Percentiles rank a stretch among this genome's conserved stretches.
These are phyloP conservation scores for Elymnias hypermnestra DNA, from an alignment of 1,140 invertebrate genomes.

Conservation along the genomic window DNA sequence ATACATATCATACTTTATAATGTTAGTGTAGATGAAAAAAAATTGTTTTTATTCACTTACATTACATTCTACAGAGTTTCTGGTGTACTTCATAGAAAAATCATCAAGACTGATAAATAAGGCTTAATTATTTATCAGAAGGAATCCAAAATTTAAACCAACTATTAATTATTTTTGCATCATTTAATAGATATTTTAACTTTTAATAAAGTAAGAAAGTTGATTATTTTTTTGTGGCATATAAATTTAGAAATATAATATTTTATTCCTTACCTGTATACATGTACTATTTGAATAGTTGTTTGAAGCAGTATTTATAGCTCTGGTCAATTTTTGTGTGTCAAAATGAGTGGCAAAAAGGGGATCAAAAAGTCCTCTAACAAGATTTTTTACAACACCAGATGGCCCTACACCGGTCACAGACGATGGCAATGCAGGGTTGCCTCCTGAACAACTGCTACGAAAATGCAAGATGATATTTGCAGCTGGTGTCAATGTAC, in stretches of 20 bases:
- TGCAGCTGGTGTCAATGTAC: conserved; percentile 42
- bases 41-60: too few species aligned
- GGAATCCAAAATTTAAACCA: too few species aligned
- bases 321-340: conserved; percentile 51
- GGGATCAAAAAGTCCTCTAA: conserved; percentile 50
- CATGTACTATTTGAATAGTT: conserved; percentile 59
- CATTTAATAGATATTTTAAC: too few species aligned
- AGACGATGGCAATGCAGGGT: conserved; percentile 38
- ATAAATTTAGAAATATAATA: too few species aligned
- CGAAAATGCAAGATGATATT: conserved; percentile 48
- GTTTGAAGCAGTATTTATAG: conserved; percentile 56
- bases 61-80: too few species aligned
- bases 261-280: conserved; percentile 66
- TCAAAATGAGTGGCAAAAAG: conserved; percentile 55
- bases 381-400: conserved; percentile 51
- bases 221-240: too few species aligned
- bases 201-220: background rate
- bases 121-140: too few species aligned
- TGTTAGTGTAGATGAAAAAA: too few species aligned
- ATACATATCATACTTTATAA: too few species aligned
- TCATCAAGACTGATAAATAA: too few species aligned
- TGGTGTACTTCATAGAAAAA: too few species aligned
- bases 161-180: too few species aligned
- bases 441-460: conserved; percentile 53
- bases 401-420: conserved; percentile 48